Evolutionary conservation across 2,888 invertebrate species (phyloP), one percentile per base, ranked within the genome.

Genomic region (Geophilus truncorum): DNA sequence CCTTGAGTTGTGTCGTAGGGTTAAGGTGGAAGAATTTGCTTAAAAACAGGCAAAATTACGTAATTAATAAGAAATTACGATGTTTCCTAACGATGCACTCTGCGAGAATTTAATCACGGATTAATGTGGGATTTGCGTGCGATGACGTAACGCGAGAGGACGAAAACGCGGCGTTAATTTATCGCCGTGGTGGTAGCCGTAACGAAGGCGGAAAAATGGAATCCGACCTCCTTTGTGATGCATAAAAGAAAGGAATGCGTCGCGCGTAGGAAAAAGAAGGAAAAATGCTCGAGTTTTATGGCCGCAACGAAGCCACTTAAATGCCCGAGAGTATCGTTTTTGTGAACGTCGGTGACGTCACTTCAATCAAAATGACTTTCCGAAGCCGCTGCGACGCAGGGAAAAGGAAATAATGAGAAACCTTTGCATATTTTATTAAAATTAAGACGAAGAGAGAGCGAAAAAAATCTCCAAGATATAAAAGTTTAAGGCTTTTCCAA

Each of bases 291-390:
- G 28, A 12, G 28, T 70, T 70, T 70, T 70, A 70, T 70, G 25
- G 28, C 15, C 23, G 70, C 28, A 70, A 70, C 25, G 70, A 70
- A 70, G 70, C 70, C 70, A 70, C 25, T 70, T 28, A 70, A 25
- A 70, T 25, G n/a, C 70, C 28, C 70, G 15, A 70, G 51, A 51
- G 51, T 51, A 51, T 15, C 70, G 70, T 70, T 28, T 70, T 70
- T 70, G 25, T 70, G n/a, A n/a, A n/a, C n/a, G n/a, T n/a, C 28
- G 2, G 70, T 70, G 70, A 70, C 70, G 70, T 70, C 23, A 70
- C 28, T 70, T 70, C 70, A 70, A 70, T 70, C 70, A 70, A 70
- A 70, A 70, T 70, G 70, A 70, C 25, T 70, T 70, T 70, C 15
- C 23, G 70, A 28, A 18, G 18, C 51, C 7, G 21, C 25, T 70